Evolutionary conservation across 2,797 vertebrate genomes (phyloP).

Genomic region (Xenopus petersii): DNA sequence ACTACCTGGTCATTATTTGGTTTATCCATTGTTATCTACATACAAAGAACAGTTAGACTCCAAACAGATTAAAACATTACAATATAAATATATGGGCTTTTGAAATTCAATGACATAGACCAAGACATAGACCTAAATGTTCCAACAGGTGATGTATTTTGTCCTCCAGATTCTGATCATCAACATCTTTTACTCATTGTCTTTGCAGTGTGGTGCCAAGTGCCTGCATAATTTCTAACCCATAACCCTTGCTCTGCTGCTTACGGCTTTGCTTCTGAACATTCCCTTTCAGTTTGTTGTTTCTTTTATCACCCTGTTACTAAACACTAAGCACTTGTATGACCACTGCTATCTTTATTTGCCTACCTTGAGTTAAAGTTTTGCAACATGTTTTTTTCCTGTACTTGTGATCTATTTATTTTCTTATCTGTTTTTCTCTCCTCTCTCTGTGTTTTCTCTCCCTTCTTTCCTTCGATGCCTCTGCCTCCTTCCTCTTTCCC

Average conservation of each 20-base stretch:
- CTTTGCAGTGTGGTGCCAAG: conserved; percentile 56
- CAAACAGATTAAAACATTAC: too few relatives aligned
- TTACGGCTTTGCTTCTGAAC: conserved; percentile 70
- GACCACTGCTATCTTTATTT: conserved; percentile 68
- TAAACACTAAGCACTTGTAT: conserved; percentile 64
- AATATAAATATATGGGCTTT: too few relatives aligned
- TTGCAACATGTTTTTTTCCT: conserved; percentile 77
- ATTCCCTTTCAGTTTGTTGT: conserved; percentile 60
- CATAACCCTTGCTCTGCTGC: conserved; percentile 60
- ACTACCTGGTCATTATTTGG: too few relatives aligned
- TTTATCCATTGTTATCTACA: too few relatives aligned
- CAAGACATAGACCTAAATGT: too few relatives aligned
- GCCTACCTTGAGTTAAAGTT: conserved; percentile 69
- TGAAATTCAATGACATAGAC: too few relatives aligned
- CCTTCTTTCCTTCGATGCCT: conserved; percentile 65
- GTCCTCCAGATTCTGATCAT: neutral
- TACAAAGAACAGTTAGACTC: too few relatives aligned
- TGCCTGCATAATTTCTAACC: conserved; percentile 58
- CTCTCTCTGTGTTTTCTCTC: conserved; percentile 65
- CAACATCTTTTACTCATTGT: conserved; percentile 33
- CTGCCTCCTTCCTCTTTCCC: conserved; percentile 54
- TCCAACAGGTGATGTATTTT: neutral
- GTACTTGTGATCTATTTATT: conserved; percentile 94
- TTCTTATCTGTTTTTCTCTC: conserved; percentile 79
- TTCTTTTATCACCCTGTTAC: conserved; percentile 52